These are phyloP conservation scores for Tachystola acroxantha DNA, from an alignment of 2,888 invertebrate genomes.

Conservation along the genomic window DNA sequence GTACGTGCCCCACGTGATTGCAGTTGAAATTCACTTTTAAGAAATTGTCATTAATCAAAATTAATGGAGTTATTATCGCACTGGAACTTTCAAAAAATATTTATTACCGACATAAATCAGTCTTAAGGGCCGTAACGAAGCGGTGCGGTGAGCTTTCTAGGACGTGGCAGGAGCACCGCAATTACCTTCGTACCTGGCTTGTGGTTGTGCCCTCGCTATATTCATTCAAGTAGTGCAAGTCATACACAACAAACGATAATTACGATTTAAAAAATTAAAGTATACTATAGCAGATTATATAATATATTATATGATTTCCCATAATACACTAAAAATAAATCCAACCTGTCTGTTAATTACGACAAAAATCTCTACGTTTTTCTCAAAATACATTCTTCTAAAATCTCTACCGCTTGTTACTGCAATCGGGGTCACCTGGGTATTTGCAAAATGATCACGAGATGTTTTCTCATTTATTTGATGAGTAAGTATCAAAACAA, in stretches of 20 bases:
- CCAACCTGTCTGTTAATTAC: no score
- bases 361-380: no score
- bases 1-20: constrained; percentile 32
- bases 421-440: no score
- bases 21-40: constrained; percentile 70
- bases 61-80: constrained; percentile 78
- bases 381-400: no score
- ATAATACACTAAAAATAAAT: no score
- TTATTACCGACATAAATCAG: constrained; percentile 73
- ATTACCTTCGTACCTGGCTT: constrained; percentile 29
- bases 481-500: constrained; percentile 5
- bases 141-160: constrained; percentile 65
- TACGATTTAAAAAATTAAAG: no score
- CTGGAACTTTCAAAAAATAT: constrained; percentile 75
- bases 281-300: no score
- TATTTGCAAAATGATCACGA: no score
- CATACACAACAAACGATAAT: no score
- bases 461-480: not conserved
- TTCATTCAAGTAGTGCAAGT: no score
- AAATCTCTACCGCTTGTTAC: no score
- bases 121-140: constrained; percentile 72
- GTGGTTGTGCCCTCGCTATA: constrained; percentile 4
- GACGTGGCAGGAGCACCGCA: constrained; percentile 49
- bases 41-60: constrained; percentile 77
- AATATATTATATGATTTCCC: no score